Evolutionary conservation across 1,140 invertebrate genomes (phyloP).

Genomic region (Saccostrea glomerata): DNA sequence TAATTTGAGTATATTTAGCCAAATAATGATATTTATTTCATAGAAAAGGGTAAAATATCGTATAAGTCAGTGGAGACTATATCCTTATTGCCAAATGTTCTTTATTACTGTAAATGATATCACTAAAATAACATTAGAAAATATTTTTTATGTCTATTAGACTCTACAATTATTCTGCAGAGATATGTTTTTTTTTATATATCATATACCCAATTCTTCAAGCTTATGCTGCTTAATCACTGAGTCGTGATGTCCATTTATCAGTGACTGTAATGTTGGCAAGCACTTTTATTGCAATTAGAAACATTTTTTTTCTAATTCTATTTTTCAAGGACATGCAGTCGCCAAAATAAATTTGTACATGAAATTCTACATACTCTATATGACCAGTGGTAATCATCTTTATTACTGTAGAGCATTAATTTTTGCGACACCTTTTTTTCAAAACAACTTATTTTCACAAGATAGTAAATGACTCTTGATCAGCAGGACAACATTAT

Average conservation of each 20-base stretch:
- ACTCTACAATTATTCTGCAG: not conserved
- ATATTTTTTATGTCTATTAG: not conserved
- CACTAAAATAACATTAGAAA: not conserved
- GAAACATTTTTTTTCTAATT: too few relatives aligned
- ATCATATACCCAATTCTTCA: too few relatives aligned
- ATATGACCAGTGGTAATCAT: too few relatives aligned
- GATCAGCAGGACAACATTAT: too few relatives aligned
- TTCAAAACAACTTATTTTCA: too few relatives aligned
- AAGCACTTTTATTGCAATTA: not conserved
- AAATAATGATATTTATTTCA: slow-evolving; percentile 1
- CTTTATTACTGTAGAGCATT: too few relatives aligned
- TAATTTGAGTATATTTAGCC: not conserved
- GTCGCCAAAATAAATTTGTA: too few relatives aligned
- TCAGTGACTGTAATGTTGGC: not conserved
- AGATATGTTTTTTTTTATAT: not conserved
- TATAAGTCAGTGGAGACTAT: not conserved
- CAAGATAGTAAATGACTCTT: too few relatives aligned
- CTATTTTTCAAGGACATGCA: too few relatives aligned
- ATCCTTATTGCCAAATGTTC: not conserved
- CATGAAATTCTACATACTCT: too few relatives aligned
- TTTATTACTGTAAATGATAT: not conserved
- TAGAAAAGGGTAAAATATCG: not conserved
- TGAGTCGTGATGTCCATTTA: not conserved
- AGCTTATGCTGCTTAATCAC: not conserved
- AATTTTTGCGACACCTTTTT: too few relatives aligned